Percentiles rank a stretch among this genome's conserved stretches.
These are phyloP conservation scores for Drosophila malerkotliana DNA, from an alignment of 1,140 invertebrate genomes.

Conservation along the genomic window DNA sequence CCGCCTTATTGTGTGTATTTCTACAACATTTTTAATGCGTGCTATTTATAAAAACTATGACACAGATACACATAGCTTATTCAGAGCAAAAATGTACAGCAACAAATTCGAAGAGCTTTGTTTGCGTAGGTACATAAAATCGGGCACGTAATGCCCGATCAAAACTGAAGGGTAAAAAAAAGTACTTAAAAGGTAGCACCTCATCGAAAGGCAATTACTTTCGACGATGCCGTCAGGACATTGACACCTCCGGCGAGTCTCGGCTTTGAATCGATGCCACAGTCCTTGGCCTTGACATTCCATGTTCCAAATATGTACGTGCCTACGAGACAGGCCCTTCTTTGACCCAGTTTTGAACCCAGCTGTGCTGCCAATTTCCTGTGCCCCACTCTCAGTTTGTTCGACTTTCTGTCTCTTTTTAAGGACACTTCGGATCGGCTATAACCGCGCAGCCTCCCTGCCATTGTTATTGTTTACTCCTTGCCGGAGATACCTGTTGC, in stretches of 20 bases:
- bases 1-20: slow-evolving; percentile 50
- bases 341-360: slow-evolving; percentile 60
- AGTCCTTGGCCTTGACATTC: slow-evolving; percentile 67
- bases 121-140: slow-evolving; percentile 33
- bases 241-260: slow-evolving; percentile 1
- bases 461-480: slow-evolving; percentile 38
- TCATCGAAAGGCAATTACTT: slow-evolving; percentile 18
- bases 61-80: slow-evolving; percentile 75
- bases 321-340: slow-evolving; percentile 28
- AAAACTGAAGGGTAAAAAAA: slow-evolving; percentile 29
- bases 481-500: slow-evolving; percentile 55
- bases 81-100: slow-evolving; percentile 79
- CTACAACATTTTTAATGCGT: slow-evolving; percentile 65
- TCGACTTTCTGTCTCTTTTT: slow-evolving; percentile 5
- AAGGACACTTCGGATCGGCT: slow-evolving; percentile 19
- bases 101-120: slow-evolving; percentile 47
- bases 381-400: slow-evolving; percentile 1
- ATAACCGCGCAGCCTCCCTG: slow-evolving; percentile 65
- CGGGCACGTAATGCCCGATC: slow-evolving; percentile 4
- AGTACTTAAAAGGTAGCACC: slow-evolving; percentile 28
- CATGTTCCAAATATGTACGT: background rate
- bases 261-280: slow-evolving; percentile 10
- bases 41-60: slow-evolving; percentile 83
- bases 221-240: slow-evolving; percentile 2
- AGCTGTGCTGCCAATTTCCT: slow-evolving; percentile 53